These are phyloP conservation scores for Mionectes macconnelli DNA, from an alignment of 2,113 vertebrate species.

Conservation along the genomic window DNA sequence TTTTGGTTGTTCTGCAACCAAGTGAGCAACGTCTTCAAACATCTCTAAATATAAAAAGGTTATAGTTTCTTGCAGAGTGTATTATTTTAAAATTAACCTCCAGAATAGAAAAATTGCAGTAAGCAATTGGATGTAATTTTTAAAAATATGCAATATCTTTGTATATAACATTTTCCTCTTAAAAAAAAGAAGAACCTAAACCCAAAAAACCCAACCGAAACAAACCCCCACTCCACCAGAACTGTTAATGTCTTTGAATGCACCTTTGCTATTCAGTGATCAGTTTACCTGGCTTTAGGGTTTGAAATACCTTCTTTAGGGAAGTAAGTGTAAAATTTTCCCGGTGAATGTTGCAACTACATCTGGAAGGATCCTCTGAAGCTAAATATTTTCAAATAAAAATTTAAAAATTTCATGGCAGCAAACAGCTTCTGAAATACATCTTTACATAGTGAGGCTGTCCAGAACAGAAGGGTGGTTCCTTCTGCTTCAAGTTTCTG, in stretches of 20 bases:
- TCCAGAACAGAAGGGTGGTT: neutral
- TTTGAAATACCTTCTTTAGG: neutral
- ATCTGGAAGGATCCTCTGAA: neutral
- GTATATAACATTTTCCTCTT: neutral
- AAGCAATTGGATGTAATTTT: neutral
- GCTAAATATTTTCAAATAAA: neutral
- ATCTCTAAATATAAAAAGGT: neutral
- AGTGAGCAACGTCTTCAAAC: neutral
- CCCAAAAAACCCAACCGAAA: neutral
- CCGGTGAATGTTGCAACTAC: neutral
- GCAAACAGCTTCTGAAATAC: neutral
- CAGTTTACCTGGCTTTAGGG: neutral
- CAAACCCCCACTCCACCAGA: rapidly evolving
- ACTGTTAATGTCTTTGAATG: neutral
- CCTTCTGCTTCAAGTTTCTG: neutral
- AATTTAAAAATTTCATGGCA: neutral
- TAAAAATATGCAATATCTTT: neutral
- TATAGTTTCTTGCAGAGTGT: neutral
- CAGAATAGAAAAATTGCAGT: neutral
- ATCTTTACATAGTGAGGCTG: neutral
- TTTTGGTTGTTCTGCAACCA: neutral
- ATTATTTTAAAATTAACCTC: neutral
- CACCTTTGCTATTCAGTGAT: neutral
- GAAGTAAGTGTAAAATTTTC: neutral
- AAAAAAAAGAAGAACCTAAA: neutral